Conservation (phyloP, 2,888 invertebrate species). For the Pelosia muscerda region DNA sequence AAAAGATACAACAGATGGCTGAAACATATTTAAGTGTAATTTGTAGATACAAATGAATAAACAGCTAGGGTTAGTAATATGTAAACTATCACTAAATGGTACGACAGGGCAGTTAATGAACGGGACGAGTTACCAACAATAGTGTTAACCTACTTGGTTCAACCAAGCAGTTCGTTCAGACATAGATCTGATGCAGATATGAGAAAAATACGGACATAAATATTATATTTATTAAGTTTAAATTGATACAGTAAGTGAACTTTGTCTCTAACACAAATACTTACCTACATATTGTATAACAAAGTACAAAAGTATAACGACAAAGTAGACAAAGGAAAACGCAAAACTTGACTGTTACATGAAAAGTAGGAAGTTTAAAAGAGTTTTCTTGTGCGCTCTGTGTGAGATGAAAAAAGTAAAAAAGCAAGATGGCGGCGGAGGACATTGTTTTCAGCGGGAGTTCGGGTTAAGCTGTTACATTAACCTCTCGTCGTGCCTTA, state of each 20-base stretch:
- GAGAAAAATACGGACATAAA: background rate
- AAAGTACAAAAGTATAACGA: conserved; percentile 30
- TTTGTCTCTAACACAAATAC: background rate
- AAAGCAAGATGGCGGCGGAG: conserved; percentile 60
- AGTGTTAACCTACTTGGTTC: too few species aligned
- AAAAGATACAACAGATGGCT: background rate
- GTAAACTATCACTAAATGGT: too few species aligned
- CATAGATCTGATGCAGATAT: background rate
- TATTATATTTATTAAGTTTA: conserved; percentile 1
- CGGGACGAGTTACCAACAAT: too few species aligned
- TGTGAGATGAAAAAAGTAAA: conserved; percentile 53
- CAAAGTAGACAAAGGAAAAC: conserved; percentile 37
- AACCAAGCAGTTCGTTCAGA: too few species aligned
- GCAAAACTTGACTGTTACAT: conserved; percentile 44
- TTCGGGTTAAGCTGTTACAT: conserved; percentile 76
- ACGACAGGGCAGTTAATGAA: too few species aligned
- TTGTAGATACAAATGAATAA: background rate
- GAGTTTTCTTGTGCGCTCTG: conserved; percentile 59
- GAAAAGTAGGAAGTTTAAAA: conserved; percentile 54
- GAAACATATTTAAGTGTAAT: background rate
- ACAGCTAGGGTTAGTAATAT: too few species aligned
- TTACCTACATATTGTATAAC: conserved; percentile 10
- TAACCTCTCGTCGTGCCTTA: conserved; percentile 76
- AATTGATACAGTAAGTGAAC: background rate
- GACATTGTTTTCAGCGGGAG: conserved; percentile 72